These are phyloP conservation scores for Teleogryllus oceanicus DNA, from an alignment of 2,888 invertebrate species.

Conservation along the genomic window DNA sequence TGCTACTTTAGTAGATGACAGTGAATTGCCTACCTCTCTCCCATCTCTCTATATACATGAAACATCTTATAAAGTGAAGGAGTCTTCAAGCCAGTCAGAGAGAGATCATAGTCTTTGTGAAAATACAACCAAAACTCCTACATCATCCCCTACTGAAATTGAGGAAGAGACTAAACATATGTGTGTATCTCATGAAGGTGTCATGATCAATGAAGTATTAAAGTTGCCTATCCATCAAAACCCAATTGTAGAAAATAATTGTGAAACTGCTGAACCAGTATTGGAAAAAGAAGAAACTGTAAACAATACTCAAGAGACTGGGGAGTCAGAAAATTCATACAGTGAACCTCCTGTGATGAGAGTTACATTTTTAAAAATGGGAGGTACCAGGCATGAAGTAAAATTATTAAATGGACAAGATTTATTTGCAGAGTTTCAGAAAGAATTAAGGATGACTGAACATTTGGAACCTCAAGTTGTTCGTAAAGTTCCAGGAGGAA, in stretches of 20 bases:
- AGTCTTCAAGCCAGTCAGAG: background rate
- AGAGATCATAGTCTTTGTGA: background rate
- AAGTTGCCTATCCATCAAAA: background rate
- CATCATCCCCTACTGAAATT: slow-evolving; percentile 1
- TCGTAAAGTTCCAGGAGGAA: slow-evolving; percentile 38
- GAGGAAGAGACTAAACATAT: background rate
- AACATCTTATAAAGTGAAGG: background rate
- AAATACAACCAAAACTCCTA: background rate
- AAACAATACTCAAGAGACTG: slow-evolving; percentile 18
- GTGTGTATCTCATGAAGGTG: background rate
- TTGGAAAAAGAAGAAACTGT: background rate
- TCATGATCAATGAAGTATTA: background rate
- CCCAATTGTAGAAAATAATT: background rate
- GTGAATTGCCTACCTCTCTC: slow-evolving; percentile 46
- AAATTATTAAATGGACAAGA: slow-evolving; percentile 40
- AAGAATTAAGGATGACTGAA: slow-evolving; percentile 45
- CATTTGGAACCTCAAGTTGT: slow-evolving; percentile 42
- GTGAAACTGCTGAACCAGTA: background rate
- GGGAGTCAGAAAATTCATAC: slow-evolving; percentile 19
- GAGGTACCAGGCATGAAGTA: slow-evolving; percentile 37
- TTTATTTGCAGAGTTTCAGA: slow-evolving; percentile 44
- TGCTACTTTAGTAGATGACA: slow-evolving; percentile 69
- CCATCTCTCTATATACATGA: background rate
- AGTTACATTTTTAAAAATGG: slow-evolving; percentile 35
- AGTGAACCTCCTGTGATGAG: slow-evolving; percentile 23